Base-by-base conservation (phyloP, 2,888 invertebrate genomes). In the Nymphalis polychloros region DNA sequence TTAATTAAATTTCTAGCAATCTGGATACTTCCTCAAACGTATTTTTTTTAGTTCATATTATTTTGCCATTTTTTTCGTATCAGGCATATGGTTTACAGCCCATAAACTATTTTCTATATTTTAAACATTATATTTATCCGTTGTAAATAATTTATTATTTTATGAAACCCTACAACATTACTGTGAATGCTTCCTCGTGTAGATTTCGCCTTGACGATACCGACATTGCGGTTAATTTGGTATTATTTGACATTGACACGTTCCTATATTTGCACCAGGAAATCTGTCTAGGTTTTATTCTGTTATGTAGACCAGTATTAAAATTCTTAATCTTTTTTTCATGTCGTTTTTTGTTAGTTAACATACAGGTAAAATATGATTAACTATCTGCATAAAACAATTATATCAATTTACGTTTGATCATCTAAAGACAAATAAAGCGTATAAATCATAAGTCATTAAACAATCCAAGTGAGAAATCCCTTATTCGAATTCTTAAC, bases 221-320 rank as follows among this genome's bases (percentile, higher is more conserved):
- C 85, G 88, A 84, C 89, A 88, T 89, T 90, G 90, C 79, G 81
- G 81, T 87, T 90, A 90, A 89, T 89, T 92, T 84, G 84, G 88
- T 85, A 81, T 82, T 75, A 76, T 83, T 78, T 79, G 89, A 83
- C 91, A 92, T 89, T 92, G 90, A 89, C 85, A 87, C 83, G 85
- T 84, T 86, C 85, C 83, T 85, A 86, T 87, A 85, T 85, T 86
- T 79, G 80, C 85, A 90, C 81, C 80, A 89, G 91, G 90, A 91
- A 91, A 86, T 87, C 53, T 17, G 77, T 23, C 35, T 61, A 23
- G 48, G 6, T 49, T 62, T 41, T 57, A 19, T 41, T 41, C 7
- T 57, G n/a, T 41, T 35, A 57, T 10, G 8, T 41, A 27, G 13
- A 19, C n/a, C 35, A 19, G 41, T 41, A 57, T 19, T 57, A 19